Evolutionary conservation across 2,113 vertebrate species (phyloP).

Genomic region (Spizaetus ornatus): DNA sequence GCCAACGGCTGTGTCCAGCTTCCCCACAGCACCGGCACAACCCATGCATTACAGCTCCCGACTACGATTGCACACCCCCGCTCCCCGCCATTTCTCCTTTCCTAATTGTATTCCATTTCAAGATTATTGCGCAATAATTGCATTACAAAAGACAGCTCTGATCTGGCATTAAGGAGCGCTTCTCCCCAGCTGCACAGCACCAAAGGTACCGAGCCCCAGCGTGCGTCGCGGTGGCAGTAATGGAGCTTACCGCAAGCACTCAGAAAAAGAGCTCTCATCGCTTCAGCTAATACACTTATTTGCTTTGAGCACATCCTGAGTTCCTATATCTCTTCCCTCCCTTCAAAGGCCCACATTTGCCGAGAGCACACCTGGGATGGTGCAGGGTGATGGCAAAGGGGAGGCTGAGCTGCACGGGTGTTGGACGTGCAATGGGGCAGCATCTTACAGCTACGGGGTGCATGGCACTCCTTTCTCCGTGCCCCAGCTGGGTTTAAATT

Average conservation of each 20-base stretch:
- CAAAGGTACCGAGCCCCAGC: background rate
- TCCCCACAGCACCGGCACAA: background rate
- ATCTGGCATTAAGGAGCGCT: background rate
- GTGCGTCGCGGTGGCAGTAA: background rate
- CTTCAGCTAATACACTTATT: background rate
- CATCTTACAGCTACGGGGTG: rapidly evolving
- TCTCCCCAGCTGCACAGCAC: background rate
- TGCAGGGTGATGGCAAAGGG: background rate
- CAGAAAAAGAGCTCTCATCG: background rate
- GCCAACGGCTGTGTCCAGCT: background rate
- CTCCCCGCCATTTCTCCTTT: background rate
- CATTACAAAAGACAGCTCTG: background rate
- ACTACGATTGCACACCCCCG: rapidly evolving
- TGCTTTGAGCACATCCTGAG: background rate
- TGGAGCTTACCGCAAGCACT: slow-evolving; percentile 32
- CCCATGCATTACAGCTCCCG: background rate
- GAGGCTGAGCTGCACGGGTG: background rate
- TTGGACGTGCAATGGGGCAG: background rate
- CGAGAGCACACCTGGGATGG: rapidly evolving
- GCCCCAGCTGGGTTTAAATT: background rate
- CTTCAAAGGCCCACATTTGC: background rate
- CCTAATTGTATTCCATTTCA: slow-evolving; percentile 17
- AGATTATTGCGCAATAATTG: background rate
- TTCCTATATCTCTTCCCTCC: background rate
- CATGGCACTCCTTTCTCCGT: background rate